A percentile compares a stretch with the other conserved stretches of the same genome.
Evolutionary conservation across 2,113 vertebrate genomes (phyloP).

Genomic region (Mesoclemmys tuberculata): DNA sequence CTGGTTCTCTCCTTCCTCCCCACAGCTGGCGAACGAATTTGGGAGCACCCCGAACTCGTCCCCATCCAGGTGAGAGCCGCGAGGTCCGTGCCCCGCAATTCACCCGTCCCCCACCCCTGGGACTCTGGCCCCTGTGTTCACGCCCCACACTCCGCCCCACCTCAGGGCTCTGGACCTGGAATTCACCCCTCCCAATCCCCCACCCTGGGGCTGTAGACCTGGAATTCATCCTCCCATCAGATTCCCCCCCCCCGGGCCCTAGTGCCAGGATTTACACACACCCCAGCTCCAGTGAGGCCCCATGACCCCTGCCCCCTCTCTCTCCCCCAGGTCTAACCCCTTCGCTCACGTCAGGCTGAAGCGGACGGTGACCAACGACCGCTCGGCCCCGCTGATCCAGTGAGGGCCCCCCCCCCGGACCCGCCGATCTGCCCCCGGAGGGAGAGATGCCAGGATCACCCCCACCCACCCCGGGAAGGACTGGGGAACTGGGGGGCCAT

Average conservation of each 20-base stretch:
- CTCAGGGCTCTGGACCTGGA: too few species aligned
- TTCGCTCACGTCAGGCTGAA: constrained; percentile 86
- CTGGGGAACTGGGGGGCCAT: not conserved
- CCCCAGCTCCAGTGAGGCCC: too few species aligned
- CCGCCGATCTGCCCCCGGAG: too few species aligned
- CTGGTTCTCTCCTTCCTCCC: not conserved
- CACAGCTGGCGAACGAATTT: constrained; percentile 53
- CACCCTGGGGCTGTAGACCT: too few species aligned
- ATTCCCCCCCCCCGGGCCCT: too few species aligned
- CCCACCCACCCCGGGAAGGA: not conserved
- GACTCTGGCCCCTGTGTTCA: too few species aligned
- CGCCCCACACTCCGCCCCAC: not conserved
- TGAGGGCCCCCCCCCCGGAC: constrained; percentile 30
- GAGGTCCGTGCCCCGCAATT: not conserved
- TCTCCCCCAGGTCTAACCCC: constrained; percentile 79
- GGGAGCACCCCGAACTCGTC: constrained; percentile 22
- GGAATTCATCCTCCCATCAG: not conserved
- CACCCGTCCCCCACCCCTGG: not conserved
- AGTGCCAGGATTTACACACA: not conserved
- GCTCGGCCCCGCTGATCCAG: constrained; percentile 87
- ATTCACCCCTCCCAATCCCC: not conserved
- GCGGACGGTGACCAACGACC: constrained; percentile 87
- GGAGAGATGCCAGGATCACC: not conserved
- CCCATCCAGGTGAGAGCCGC: constrained; percentile 40
- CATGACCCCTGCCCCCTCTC: not conserved